Evolutionary conservation across 2,888 invertebrate genomes (phyloP), one percentile per base, ranked within the genome.

Genomic region (Teleogryllus oceanicus): DNA sequence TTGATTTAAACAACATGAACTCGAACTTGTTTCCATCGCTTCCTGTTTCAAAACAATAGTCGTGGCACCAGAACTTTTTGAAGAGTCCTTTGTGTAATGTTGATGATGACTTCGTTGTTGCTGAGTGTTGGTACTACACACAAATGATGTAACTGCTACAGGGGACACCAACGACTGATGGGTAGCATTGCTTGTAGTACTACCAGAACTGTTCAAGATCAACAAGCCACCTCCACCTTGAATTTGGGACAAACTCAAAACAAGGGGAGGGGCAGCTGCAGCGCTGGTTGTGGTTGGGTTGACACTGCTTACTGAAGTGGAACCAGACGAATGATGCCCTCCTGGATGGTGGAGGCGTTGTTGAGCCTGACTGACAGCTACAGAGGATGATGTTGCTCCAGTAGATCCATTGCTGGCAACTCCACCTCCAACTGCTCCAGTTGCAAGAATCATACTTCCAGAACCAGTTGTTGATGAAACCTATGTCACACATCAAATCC

Each of bases 221-320:
- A 96, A 89, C 78, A 95, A 90, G 83, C 94, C 93, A 81, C 94
- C 93, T 74, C 94, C 93, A 75, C 94, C 94, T 89, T 95, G 95
- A 79, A 96, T 93, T 86, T 93, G 95, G 82, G 95, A 94, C 83
- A 96, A 89, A 85, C 95, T 95, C 84, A 96, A 89, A 82, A 96
- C 93, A 85, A 94, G 88, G 18, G 92, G 92, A 82, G 92, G 86
- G 88, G 81, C 81, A n/a, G 82, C 16, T 18, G 62, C 62, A 62
- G 62, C 8, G 13, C 16, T 79, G 50, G 80, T 81, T 62, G 82
- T 81, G 80, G 80, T 78, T 11, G 82, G 79, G 50, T 78, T 78
- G 21, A 76, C 80, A 62, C 62, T 62, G 62, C 62, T 62, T n/a
- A 62, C 62, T 21, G 80, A 76, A 13, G 62, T 80, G 51, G 80